Conservation (phyloP, 1,140 invertebrate species). For the Rhizoglyphus robini region DNA sequence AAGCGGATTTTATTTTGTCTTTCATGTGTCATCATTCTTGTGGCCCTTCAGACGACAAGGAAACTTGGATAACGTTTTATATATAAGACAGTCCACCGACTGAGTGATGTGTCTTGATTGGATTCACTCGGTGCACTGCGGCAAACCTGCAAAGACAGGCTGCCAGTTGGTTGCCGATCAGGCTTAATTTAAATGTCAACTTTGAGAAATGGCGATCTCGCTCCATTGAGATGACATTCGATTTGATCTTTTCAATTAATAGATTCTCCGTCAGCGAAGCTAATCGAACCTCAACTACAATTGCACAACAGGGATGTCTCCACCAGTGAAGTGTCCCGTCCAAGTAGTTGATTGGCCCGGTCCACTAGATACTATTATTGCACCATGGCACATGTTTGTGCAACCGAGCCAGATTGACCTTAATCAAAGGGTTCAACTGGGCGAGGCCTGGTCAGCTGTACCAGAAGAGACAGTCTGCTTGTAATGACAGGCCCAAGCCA, state of each 20-base stretch:
- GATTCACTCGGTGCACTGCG: too few relatives aligned
- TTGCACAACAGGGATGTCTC: background rate
- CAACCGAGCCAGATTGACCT: too few relatives aligned
- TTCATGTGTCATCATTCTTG: constrained; percentile 13
- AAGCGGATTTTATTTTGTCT: constrained; percentile 16
- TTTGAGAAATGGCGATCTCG: background rate
- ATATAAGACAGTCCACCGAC: background rate
- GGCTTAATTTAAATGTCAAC: constrained; percentile 14
- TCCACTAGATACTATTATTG: too few relatives aligned
- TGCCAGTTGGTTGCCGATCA: too few relatives aligned
- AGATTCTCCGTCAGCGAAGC: too few relatives aligned
- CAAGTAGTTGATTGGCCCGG: too few relatives aligned
- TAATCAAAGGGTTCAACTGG: background rate
- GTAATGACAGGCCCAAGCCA: background rate
- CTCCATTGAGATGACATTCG: background rate
- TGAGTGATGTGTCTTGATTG: background rate
- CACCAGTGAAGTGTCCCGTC: background rate
- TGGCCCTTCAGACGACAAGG: background rate
- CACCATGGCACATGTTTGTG: background rate
- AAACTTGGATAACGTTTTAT: background rate
- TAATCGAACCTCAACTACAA: background rate
- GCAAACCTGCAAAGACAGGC: too few relatives aligned
- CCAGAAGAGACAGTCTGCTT: background rate
- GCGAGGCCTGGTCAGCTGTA: background rate
- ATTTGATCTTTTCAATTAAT: too few relatives aligned